These are phyloP conservation scores for Peromyscus attwateri DNA, from an alignment of 2,797 vertebrate species.

Conservation along the genomic window DNA sequence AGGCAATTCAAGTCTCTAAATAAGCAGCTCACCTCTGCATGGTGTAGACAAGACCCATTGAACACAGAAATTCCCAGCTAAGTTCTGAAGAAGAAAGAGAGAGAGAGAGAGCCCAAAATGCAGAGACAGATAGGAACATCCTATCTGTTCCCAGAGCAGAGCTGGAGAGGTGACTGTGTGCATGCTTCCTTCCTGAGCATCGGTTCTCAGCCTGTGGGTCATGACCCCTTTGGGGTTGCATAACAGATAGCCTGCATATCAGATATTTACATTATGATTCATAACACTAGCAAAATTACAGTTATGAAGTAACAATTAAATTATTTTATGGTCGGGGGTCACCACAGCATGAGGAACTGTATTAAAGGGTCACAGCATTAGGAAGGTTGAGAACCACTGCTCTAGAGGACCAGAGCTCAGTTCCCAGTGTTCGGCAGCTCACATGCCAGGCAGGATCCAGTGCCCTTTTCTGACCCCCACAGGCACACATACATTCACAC, in stretches of 20 bases:
- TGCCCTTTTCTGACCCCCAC: neutral
- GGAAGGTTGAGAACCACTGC: neutral
- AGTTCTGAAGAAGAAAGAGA: too few species aligned
- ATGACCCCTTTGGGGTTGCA: too few species aligned
- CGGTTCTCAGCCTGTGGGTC: neutral
- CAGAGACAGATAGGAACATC: neutral
- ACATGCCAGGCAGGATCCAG: neutral
- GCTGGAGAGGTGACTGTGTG: neutral
- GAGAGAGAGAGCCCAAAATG: neutral
- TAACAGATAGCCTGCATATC: neutral
- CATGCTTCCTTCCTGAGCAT: neutral
- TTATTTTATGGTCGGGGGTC: neutral
- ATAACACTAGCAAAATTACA: neutral
- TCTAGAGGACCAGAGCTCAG: neutral
- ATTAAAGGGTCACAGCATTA: neutral
- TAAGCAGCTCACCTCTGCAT: neutral
- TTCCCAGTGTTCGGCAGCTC: neutral
- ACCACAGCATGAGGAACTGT: neutral
- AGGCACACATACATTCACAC: neutral
- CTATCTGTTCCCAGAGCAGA: neutral
- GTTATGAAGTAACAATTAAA: neutral
- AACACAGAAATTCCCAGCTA: neutral
- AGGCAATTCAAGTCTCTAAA: neutral
- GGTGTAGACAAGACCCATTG: neutral
- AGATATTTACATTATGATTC: neutral